phyloP scores from a whole-genome alignment of 2,888 invertebrate species.

The Bembecia ichneumoniformis region DNA sequence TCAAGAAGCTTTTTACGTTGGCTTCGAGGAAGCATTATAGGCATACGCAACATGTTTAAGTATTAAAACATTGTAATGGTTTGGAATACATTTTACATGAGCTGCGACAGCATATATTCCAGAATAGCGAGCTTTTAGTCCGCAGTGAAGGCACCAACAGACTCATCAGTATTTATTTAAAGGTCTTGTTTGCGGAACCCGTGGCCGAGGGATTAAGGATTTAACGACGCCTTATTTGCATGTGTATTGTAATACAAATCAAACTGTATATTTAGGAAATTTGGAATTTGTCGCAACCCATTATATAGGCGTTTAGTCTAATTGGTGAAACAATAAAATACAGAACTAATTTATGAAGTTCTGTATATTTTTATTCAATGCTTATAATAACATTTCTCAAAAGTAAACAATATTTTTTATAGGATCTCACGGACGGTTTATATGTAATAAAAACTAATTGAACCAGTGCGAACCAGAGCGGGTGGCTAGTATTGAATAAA shows the following conservation, averaged over 20 bases:
- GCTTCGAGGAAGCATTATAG: neutral
- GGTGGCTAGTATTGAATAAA: no score
- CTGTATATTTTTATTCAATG: no score
- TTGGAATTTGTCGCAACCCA: no score
- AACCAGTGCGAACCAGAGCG: no score
- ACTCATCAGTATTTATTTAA: conserved; percentile 36
- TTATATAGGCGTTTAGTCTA: no score
- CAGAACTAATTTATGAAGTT: no score
- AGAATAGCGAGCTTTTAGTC: conserved; percentile 7
- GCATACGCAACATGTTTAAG: neutral
- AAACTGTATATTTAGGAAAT: neutral
- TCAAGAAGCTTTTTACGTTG: neutral
- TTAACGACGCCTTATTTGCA: conserved; percentile 4
- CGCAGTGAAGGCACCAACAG: conserved; percentile 25
- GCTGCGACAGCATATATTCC: conserved; percentile 36
- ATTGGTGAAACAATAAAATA: no score
- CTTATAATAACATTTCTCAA: no score
- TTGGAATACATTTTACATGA: conserved; percentile 39
- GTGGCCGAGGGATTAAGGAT: conserved; percentile 10
- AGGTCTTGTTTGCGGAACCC: conserved; percentile 17
- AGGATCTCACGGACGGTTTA: no score
- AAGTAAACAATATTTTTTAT: no score
- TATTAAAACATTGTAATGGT: neutral
- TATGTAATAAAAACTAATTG: no score
- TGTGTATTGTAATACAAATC: neutral